These are phyloP conservation scores for Ammospiza caudacuta DNA, from an alignment of 2,113 vertebrate species.

Conservation along the genomic window DNA sequence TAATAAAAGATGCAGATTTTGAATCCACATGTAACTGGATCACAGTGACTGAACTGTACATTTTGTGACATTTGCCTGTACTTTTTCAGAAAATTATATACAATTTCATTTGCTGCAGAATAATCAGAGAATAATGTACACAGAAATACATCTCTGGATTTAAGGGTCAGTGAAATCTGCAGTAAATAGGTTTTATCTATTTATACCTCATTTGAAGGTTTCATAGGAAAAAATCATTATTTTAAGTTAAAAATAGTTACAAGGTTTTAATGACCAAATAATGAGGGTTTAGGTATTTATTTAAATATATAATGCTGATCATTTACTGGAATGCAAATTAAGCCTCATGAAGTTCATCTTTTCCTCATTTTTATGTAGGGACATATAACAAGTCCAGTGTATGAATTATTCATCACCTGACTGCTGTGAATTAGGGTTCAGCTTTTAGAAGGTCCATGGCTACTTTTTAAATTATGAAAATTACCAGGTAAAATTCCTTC, in stretches of 20 bases:
- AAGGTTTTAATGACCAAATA: not conserved
- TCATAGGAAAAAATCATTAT: not conserved
- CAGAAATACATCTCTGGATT: not conserved
- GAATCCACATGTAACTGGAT: not conserved
- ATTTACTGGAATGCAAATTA: not conserved
- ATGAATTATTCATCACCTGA: not conserved
- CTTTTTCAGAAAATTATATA: not conserved
- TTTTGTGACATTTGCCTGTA: not conserved
- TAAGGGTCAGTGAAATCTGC: not conserved
- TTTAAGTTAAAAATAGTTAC: not conserved
- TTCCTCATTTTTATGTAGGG: not conserved
- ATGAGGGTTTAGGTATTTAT: not conserved
- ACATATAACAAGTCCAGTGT: not conserved
- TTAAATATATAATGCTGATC: not conserved
- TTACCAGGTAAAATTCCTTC: not conserved
- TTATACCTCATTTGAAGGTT: not conserved
- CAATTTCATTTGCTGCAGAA: conserved; percentile 15
- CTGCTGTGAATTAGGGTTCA: not conserved
- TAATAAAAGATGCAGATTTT: not conserved
- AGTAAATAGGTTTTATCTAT: not conserved
- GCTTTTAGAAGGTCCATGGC: not conserved
- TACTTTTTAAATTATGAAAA: not conserved
- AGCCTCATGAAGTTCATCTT: not conserved
- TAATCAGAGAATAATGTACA: not conserved
- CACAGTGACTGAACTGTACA: not conserved